Evolutionary conservation across 2,888 invertebrate genomes (phyloP).

Genomic region (Cepaea hortensis): DNA sequence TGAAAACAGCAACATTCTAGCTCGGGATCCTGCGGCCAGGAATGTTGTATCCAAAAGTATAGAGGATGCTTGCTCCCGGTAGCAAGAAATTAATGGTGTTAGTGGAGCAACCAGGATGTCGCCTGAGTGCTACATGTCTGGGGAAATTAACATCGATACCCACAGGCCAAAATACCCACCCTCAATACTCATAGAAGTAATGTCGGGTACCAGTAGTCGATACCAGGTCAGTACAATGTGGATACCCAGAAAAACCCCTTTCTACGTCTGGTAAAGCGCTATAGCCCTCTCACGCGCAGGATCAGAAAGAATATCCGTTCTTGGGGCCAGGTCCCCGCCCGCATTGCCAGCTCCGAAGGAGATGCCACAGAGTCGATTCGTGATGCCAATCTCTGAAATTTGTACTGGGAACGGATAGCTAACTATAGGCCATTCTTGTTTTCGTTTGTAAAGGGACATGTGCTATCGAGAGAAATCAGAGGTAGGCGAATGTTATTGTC

Average conservation of each 20-base stretch:
- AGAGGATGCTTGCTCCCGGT: not conserved
- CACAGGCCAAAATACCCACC: not conserved
- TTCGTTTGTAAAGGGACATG: not conserved
- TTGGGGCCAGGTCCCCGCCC: not conserved
- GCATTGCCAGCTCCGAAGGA: not conserved
- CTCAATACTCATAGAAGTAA: not conserved
- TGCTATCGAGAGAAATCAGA: not conserved
- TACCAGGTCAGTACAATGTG: not conserved
- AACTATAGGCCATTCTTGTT: not conserved
- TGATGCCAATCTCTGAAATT: not conserved
- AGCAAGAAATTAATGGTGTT: not conserved
- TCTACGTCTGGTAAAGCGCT: not conserved
- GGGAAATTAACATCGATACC: conserved; percentile 14
- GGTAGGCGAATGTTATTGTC: not conserved
- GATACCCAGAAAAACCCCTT: not conserved
- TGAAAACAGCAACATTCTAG: not conserved
- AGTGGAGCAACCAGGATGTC: not conserved
- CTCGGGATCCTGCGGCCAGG: not conserved
- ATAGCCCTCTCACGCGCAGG: not conserved
- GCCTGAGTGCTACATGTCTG: not conserved
- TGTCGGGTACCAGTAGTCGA: not conserved
- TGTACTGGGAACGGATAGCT: not conserved
- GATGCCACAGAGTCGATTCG: conserved; percentile 6
- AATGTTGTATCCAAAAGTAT: not conserved
- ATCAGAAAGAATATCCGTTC: not conserved